Evolutionary conservation across 1,140 invertebrate species (phyloP), one percentile per base, ranked within the genome.

Genomic region (Belonocnema kinseyi): DNA sequence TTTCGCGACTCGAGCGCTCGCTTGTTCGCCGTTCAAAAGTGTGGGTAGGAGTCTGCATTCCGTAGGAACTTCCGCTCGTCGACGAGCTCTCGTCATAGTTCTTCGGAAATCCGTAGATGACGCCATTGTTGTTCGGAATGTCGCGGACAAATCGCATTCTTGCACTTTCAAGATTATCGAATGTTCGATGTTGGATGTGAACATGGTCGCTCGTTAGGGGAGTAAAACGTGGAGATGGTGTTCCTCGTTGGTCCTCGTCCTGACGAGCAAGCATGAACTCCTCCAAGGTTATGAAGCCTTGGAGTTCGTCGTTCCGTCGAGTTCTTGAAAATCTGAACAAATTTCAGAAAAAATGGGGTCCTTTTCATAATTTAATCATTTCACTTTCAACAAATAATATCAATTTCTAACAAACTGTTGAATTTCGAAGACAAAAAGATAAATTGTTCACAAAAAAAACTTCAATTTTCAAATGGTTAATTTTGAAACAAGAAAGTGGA

Each of bases 231-330:
- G 85, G 61, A 2, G 83, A 83, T 21, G 52, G 46, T 40, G 70
- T 76, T 40, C 72, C 73, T 53, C 80, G 89, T n/a, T 94, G 91
- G 86, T 95, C 95, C 88, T 95, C 94, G 76, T 93, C 93, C 84
- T 95, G 95, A 82, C 95, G 94, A 75, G 93, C 92, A 58, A 95
- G 90, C 95, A 96, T 96, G 82, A 96, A 93, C 87, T 95, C 94
- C 89, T 96, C 94, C 7, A 96, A 90, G 0, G 95, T 96, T 2
- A 94, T 90, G 82, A 93, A 93, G 16, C 92, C 91, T 74, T 92
- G 91, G 5, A 89, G 82, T 72, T 92, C 92, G 17, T 91, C 90
- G 1, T 87, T 77, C 72, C 87, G 75, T 79, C 82, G 83, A 54
- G 50, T 82, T 40, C 80, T 72, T 50, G 51, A 33, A 72, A 72